Base-by-base conservation (phyloP, 2,113 vertebrate genomes). In the Isurus oxyrinchus region DNA sequence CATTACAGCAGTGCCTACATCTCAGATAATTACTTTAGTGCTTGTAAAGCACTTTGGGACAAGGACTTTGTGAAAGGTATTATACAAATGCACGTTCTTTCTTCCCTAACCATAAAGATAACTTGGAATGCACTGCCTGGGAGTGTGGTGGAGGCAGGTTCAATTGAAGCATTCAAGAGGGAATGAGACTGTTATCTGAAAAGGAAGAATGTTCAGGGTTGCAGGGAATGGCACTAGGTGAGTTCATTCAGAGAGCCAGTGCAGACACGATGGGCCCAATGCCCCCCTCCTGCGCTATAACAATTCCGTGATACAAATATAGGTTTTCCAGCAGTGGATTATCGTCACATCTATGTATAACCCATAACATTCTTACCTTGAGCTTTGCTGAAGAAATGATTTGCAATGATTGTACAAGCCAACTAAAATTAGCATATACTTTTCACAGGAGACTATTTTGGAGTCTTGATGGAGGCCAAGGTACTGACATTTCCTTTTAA, bases 401-500 rank as follows among this genome's bases (percentile, higher is more conserved):
- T 95, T 95, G 40, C 40, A 53, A 25, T 76, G 66, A 40, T 63
- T 94, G 16, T 72, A 72, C 44, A 13, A 31, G 63, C 44, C 14
- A 59, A 59, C 13, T 91, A 63, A 59, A 88, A 96, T 86, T 84
- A 96, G 57, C 49, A 40, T 96, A 14, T 88, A 35, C 97, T 94
- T 49, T 93, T 97, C 97, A 11, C 96, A 99, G 99, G 99, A 53
- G 99, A 99, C 97, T 99, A 99, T 96, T 99, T 99, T 55, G 99
- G 99, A 55, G 99, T 99, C 97, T 97, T 99, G 97, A 99, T 98
- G 98, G 98, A 99, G 35, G 97, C 98, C 49, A 99, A 99, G 97
- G 98, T 99, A 97, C 99, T 98, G 5, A 97, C 97, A 1, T 99
- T 99, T 96, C 99, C 99, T 0, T 99, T 99, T 97, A 99, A 63